Evolutionary conservation across 2,797 vertebrate species (phyloP).

Genomic region (Clarias pachynema): DNA sequence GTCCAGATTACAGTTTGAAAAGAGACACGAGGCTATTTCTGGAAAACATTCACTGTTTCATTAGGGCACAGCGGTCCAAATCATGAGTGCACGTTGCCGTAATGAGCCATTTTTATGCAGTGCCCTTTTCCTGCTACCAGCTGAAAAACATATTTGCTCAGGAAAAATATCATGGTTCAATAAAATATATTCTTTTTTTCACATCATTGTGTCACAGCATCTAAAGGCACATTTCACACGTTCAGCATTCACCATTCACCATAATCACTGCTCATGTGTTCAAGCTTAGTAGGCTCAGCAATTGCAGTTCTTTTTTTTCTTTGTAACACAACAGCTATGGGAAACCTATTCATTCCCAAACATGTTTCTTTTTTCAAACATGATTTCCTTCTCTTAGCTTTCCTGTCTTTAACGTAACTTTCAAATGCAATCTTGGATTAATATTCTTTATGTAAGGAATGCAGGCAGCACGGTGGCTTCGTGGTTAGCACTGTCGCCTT

Average conservation of each 20-base stretch:
- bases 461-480: too few species aligned
- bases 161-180: not conserved
- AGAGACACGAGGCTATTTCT: conserved; percentile 45
- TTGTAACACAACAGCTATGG: not conserved
- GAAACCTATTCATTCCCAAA: not conserved
- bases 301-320: not conserved
- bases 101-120: conserved; percentile 42
- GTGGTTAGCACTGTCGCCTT: too few species aligned
- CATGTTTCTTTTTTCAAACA: not conserved
- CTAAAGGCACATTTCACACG: conserved; percentile 1
- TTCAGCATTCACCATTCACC: not conserved
- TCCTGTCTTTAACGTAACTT: not conserved
- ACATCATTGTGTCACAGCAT: not conserved
- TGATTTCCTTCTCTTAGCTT: not conserved
- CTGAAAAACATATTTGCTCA: conserved; percentile 11
- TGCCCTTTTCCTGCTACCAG: conserved; percentile 22
- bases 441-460: not conserved
- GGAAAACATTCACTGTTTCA: conserved; percentile 50
- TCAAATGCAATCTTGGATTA: not conserved
- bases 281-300: not conserved
- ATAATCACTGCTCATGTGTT: not conserved
- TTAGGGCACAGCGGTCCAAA: conserved; percentile 41
- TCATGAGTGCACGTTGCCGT: conserved; percentile 24
- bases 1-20: conserved; percentile 45
- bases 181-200: not conserved